Percentiles rank a stretch among this genome's conserved stretches.
Conservation (phyloP, 2,113 vertebrate genomes). For the Lucifuga dentata region DNA sequence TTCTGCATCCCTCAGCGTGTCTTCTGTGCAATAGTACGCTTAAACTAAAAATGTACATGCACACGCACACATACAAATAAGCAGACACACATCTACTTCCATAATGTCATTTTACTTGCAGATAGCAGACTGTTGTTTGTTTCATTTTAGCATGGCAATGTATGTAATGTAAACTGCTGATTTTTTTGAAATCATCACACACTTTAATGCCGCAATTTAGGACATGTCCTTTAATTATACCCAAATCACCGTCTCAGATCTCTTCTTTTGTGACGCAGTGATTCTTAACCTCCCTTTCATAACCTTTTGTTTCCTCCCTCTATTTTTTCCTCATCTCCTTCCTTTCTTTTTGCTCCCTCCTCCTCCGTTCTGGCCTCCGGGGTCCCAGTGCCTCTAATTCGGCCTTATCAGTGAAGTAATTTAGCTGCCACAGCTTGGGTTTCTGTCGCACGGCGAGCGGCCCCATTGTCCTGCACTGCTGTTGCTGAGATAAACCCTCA, state of each 20-base stretch:
- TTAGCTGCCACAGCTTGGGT: conserved; percentile 93
- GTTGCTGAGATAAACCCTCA: conserved; percentile 97
- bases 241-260: conserved; percentile 43
- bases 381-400: conserved; percentile 90
- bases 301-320: conserved; percentile 36
- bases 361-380: conserved; percentile 82
- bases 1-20: conserved; percentile 6
- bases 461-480: conserved; percentile 92
- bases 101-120: not conserved
- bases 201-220: conserved; percentile 37
- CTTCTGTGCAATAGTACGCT: not conserved
- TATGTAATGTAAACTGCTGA: conserved; percentile 14
- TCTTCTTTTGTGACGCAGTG: conserved; percentile 63
- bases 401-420: conserved; percentile 93
- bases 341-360: conserved; percentile 64
- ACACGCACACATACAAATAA: too few relatives aligned
- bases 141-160: not conserved
- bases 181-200: conserved; percentile 19
- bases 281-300: conserved; percentile 56
- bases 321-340: conserved; percentile 48
- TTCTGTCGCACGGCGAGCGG: conserved; percentile 91
- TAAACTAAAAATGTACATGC: too few relatives aligned
- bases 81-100: conserved; percentile 6
- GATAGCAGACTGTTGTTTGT: not conserved
- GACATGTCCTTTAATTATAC: conserved; percentile 43